Evolutionary conservation across 2,888 invertebrate genomes (phyloP), one percentile per base, ranked within the genome.

Genomic region (Limnephilus auricula): DNA sequence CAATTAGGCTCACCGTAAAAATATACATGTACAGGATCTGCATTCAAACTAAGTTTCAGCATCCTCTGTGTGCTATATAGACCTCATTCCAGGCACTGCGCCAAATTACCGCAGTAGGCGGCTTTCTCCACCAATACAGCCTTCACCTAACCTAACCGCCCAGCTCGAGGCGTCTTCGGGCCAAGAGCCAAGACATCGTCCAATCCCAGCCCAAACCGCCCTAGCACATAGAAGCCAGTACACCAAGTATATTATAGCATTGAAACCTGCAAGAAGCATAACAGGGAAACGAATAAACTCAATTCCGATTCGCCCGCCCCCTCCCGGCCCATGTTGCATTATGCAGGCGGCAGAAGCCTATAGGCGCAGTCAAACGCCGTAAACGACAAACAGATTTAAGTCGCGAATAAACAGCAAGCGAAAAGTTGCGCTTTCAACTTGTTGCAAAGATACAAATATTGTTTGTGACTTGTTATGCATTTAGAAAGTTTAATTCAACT

Each of bases 71-170:
- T 79, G 87, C 83, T 86, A 78, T 40, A 82, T 65, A 82, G n/a
- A 50, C 15, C 18, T 79, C 31, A 25, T 32, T 89, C 91, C 90
- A 90, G 92, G 93, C 93, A 93, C 45, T 92, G 93, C 92, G 93
- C 93, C 93, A 93, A 93, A 91, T 93, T 91, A 91, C 89, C 79
- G 88, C 90, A 90, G 92, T 92, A 92, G 92, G 93, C 93, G 92
- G 87, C 89, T 78, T 87, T 82, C 85, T 79, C 92, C 92, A 92
- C 92, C 90, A 82, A 80, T 89, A 82, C 80, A 13, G 40, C 50
- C 82, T 45, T 79, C 34, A 50, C 65, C 15, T 12, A 12, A 40
- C 18, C 37, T 65, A 65, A 65, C 79, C 78, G 40, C 86, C 37
- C 40, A 45, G 88, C 87, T 88, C 65, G 79, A 79, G 92, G 91